Conservation (phyloP, 1,140 invertebrate genomes). For the Bombus soroeensis region DNA sequence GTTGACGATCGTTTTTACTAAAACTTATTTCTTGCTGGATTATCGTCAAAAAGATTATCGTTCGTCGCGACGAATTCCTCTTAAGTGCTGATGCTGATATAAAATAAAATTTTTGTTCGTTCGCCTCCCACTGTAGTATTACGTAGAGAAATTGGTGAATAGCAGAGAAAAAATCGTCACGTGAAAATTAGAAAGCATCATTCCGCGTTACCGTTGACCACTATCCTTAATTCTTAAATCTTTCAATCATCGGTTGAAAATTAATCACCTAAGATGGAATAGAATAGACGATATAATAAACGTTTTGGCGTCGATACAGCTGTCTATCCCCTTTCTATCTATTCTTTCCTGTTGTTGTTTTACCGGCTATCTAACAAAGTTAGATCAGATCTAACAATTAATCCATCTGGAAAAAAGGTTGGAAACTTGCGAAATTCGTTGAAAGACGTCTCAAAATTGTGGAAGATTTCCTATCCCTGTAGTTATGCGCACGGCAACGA, state of each 20-base stretch:
- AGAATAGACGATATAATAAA: too few species aligned
- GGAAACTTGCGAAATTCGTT: background rate
- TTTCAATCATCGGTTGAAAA: too few species aligned
- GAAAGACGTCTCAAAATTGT: background rate
- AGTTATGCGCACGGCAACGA: conserved; percentile 14
- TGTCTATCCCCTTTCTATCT: background rate
- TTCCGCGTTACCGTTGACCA: too few species aligned
- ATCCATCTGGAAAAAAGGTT: background rate
- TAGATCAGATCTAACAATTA: conserved; percentile 21
- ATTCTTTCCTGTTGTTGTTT: background rate
- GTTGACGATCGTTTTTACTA: background rate
- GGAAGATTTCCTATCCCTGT: background rate
- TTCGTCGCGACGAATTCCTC: background rate
- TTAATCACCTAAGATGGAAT: too few species aligned
- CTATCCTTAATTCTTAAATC: too few species aligned
- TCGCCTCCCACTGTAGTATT: too few species aligned
- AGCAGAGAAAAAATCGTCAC: too few species aligned
- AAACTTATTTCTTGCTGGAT: background rate
- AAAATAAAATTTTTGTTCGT: background rate
- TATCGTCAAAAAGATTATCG: background rate
- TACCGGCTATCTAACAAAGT: conserved; percentile 41
- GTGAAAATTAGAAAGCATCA: too few species aligned
- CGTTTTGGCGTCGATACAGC: too few species aligned
- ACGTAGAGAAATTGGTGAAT: too few species aligned
- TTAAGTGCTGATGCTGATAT: too few species aligned